Evolutionary conservation across 2,113 vertebrate genomes (phyloP), one percentile per base, ranked within the genome.

Genomic region (Natator depressus): DNA sequence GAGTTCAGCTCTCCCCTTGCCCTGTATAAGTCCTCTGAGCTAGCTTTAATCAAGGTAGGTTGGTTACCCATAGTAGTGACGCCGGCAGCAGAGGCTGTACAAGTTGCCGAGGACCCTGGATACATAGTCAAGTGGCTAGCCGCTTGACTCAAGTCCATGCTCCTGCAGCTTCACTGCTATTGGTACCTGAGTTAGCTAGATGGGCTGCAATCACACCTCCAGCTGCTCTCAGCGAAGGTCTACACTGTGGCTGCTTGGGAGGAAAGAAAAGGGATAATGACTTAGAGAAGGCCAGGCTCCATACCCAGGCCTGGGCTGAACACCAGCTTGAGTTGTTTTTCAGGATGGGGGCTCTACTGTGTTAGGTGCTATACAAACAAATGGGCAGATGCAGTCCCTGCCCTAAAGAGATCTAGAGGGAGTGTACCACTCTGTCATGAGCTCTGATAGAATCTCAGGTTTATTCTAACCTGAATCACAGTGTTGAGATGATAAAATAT

Each of bases 281-380:
- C 91, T 27, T 62, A 25, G 8, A 20, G 4, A 91, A 13, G 31
- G 31, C 22, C 12, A 72, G 46, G 16, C 2, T n/a, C 82, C 14
- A 19, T 0, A 0, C 29, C 72, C 38, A 17, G 42, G 27, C 47
- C 54, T 81, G 82, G 16, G 29, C 10, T 55, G 0, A 0, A 54
- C 31, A 2, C 54, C n/a, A 25, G 3, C 0, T 1, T 22, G 6
- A 2, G 19, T 84, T 85, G 38, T 1, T 91, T 93, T 88, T 46
- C 42, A 47, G 75, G 13, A 27, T 78, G 22, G 42, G 11, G 42
- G 16, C 47, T 25, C 53, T 91, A 8, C 8, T 72, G 59, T 38
- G 27, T 25, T 47, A 86, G 20, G 72, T 46, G 4, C 24, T 20
- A 13, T 27, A 46, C 20, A 42, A 76, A 76, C 38, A 78, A 24